Evolutionary conservation across 2,888 invertebrate genomes (phyloP).

Genomic region (Scrobipalpa atriplicella): DNA sequence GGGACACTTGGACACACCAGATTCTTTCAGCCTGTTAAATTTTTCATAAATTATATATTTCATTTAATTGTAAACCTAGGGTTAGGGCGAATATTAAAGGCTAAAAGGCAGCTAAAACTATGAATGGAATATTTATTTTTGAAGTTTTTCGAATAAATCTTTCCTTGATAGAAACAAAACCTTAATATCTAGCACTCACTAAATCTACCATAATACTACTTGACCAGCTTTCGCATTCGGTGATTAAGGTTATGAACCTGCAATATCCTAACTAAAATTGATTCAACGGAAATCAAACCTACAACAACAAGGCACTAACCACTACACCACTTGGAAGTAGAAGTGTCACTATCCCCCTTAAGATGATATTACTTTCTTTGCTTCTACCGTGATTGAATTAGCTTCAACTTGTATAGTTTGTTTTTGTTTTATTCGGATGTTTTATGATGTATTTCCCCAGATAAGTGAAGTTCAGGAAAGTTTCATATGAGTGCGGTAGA

Average conservation of each 20-base stretch:
- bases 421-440: constrained; percentile 8
- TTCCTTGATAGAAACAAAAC: too few relatives aligned
- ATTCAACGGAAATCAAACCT: background rate
- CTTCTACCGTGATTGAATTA: constrained; percentile 21
- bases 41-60: background rate
- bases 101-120: too few relatives aligned
- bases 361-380: background rate
- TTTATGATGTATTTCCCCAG: constrained; percentile 25
- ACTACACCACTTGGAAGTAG: background rate
- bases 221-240: too few relatives aligned
- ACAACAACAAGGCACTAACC: background rate
- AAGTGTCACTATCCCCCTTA: background rate
- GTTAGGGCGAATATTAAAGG: background rate
- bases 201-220: too few relatives aligned
- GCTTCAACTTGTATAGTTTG: constrained; percentile 15
- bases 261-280: background rate
- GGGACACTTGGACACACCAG: constrained; percentile 1
- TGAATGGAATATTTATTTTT: too few relatives aligned
- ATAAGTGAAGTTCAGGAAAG: background rate
- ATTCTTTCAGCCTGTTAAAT: background rate
- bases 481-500: background rate
- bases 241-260: too few relatives aligned
- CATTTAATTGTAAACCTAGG: background rate
- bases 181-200: too few relatives aligned
- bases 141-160: too few relatives aligned